These are phyloP conservation scores for Allolobophora icterica DNA, from an alignment of 2,888 invertebrate species.

Conservation along the genomic window DNA sequence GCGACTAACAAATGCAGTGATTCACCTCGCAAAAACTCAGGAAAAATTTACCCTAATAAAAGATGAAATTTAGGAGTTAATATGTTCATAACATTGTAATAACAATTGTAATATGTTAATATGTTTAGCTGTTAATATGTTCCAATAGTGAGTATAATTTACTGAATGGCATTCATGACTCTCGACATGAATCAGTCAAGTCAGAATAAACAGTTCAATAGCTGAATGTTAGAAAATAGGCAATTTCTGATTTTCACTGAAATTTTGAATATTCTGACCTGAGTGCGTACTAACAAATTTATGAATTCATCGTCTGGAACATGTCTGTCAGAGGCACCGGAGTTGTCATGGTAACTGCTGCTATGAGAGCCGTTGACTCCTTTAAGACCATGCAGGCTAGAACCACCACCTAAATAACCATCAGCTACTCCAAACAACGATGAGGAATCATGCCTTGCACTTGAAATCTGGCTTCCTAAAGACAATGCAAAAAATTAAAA, in stretches of 20 bases:
- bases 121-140: too few relatives aligned
- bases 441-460: neutral
- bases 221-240: neutral
- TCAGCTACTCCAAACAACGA: neutral
- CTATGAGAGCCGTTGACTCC: constrained; percentile 7
- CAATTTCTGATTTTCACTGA: neutral
- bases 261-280: neutral
- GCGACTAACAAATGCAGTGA: too few relatives aligned
- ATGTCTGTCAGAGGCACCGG: neutral
- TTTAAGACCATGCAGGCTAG: neutral
- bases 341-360: neutral
- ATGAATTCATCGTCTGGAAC: constrained; percentile 17
- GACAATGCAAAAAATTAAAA: constrained; percentile 17
- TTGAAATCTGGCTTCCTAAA: neutral
- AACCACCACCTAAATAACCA: neutral
- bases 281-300: constrained; percentile 5
- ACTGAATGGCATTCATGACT: too few relatives aligned
- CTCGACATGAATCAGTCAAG: neutral
- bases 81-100: too few relatives aligned
- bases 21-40: too few relatives aligned
- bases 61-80: too few relatives aligned
- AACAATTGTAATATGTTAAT: too few relatives aligned
- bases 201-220: neutral
- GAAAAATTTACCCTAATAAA: too few relatives aligned
- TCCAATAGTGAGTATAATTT: too few relatives aligned